Evolutionary conservation across 2,113 vertebrate genomes (phyloP).

Genomic region (Phylloscopus trochilus): DNA sequence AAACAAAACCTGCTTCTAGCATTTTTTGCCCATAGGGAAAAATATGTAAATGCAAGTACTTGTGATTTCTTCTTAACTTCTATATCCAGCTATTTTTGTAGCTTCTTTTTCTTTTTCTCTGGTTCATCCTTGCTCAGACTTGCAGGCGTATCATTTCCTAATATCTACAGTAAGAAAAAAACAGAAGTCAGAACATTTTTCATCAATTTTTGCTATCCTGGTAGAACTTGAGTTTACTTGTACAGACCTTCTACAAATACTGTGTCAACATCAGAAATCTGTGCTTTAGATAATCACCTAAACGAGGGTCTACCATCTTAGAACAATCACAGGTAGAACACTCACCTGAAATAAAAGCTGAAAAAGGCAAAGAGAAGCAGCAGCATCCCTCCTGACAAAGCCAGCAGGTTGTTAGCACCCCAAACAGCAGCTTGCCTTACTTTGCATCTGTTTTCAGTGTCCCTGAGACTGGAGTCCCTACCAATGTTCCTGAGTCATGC

Average conservation of each 20-base stretch:
- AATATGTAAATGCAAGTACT: neutral
- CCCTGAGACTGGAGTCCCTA: neutral
- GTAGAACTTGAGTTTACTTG: neutral
- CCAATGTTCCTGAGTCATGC: neutral
- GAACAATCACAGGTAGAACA: neutral
- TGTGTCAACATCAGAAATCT: neutral
- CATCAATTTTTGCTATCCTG: neutral
- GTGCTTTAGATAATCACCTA: neutral
- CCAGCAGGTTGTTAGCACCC: neutral
- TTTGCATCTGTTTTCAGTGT: neutral
- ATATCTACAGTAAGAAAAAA: slow-evolving; percentile 74
- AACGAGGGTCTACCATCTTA: accelerated
- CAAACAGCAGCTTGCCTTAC: neutral
- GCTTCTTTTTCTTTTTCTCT: slow-evolving; percentile 83
- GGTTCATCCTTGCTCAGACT: slow-evolving; percentile 70
- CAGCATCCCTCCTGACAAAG: neutral
- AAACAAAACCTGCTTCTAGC: neutral
- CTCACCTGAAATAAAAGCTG: neutral
- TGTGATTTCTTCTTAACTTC: neutral
- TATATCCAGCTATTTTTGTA: slow-evolving; percentile 69
- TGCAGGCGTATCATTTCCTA: slow-evolving; percentile 68
- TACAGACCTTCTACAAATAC: neutral
- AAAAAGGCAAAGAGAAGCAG: neutral
- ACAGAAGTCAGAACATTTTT: neutral
- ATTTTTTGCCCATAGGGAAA: slow-evolving; percentile 21